Conservation (phyloP, 2,113 vertebrate species). For the Spermophilus dauricus region DNA sequence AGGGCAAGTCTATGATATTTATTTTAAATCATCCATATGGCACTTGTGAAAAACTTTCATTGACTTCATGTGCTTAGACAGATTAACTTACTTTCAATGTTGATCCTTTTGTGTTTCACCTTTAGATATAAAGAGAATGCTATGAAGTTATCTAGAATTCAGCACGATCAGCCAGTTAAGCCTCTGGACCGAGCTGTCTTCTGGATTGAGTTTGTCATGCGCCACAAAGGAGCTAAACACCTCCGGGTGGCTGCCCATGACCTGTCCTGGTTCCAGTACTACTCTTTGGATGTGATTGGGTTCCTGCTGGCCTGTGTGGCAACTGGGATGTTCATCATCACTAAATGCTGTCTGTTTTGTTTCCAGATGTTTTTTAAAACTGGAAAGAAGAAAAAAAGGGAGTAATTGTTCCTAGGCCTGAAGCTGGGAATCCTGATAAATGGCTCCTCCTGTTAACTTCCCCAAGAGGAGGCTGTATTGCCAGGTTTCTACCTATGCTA, state of each 20-base stretch:
- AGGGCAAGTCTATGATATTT: not conserved
- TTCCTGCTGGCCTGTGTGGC: constrained; percentile 55
- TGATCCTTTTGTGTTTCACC: not conserved
- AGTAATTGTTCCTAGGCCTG: not conserved
- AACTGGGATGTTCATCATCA: constrained; percentile 74
- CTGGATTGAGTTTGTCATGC: not conserved
- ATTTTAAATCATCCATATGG: not conserved
- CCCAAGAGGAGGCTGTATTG: no score
- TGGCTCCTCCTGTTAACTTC: no score
- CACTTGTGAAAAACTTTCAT: not conserved
- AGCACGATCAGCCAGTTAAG: constrained; percentile 90
- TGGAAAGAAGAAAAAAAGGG: constrained; percentile 6
- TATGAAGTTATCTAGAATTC: constrained; percentile 90
- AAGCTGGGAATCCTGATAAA: no score
- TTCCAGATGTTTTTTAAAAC: constrained; percentile 78
- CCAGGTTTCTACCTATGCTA: no score
- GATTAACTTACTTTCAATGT: not conserved
- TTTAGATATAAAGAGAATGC: constrained; percentile 91
- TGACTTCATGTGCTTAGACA: not conserved
- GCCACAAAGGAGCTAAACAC: not conserved
- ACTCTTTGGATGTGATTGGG: constrained; percentile 88
- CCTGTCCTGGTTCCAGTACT: constrained; percentile 94
- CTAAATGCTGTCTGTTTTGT: constrained; percentile 86
- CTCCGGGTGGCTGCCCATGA: constrained; percentile 86
- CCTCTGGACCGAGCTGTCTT: not conserved